These are phyloP conservation scores for Drosophila helvetica DNA, from an alignment of 2,888 invertebrate genomes.

Conservation along the genomic window DNA sequence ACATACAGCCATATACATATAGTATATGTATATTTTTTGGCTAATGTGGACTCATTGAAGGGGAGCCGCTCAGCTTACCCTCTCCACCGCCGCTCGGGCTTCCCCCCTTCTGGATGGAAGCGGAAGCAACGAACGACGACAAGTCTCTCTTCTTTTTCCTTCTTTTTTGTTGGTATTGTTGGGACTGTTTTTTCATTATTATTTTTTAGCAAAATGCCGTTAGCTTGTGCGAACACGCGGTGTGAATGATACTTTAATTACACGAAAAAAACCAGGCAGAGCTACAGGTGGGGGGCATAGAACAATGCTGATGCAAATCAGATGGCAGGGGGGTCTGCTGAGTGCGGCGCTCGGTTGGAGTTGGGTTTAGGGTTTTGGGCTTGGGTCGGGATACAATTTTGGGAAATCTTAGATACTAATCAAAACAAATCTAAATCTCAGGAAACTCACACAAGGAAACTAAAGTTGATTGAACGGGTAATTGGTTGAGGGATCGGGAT, in stretches of 20 bases:
- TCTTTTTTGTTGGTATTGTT: conserved; percentile 34
- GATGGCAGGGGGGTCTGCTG: conserved; percentile 2
- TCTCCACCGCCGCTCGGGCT: conserved; percentile 43
- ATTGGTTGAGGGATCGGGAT: not conserved
- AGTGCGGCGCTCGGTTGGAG: too few relatives aligned
- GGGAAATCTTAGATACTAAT: not conserved
- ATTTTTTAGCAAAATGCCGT: conserved; percentile 77
- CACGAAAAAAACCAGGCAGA: conserved; percentile 40
- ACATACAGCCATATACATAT: not conserved
- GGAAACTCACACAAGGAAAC: not conserved
- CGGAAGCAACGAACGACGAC: conserved; percentile 39
- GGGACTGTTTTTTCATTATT: conserved; percentile 52
- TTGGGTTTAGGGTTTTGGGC: too few relatives aligned
- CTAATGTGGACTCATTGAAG: conserved; percentile 70
- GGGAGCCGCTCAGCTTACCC: conserved; percentile 35
- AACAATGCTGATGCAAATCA: conserved; percentile 30
- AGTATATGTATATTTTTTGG: conserved; percentile 20
- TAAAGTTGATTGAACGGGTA: not conserved
- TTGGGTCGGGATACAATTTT: not conserved
- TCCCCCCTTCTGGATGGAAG: conserved; percentile 33
- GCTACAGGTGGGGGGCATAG: conserved; percentile 73
- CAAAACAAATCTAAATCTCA: not conserved
- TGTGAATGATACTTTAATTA: conserved; percentile 79
- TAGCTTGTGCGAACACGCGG: conserved; percentile 77
- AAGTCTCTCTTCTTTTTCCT: conserved; percentile 2